A percentile compares a stretch with the other conserved stretches of the same genome.
phyloP scores from a whole-genome alignment of 2,113 vertebrate genomes.

The Hystrix cristata region DNA sequence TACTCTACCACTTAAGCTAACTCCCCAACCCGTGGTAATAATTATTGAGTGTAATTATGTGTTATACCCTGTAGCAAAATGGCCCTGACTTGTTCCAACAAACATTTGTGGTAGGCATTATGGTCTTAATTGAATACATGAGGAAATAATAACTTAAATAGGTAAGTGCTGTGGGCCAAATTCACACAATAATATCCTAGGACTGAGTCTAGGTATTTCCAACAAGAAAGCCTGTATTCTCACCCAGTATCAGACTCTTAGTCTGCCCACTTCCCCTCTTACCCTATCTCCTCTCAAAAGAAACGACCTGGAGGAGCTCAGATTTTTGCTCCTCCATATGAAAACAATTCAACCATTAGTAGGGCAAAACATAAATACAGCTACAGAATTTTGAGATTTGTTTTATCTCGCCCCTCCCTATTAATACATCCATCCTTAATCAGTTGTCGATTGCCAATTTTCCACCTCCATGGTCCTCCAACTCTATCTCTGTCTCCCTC shows the following conservation, averaged over 20 bases:
- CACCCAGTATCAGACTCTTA: accelerated
- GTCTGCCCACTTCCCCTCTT: accelerated
- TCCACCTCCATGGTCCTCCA: accelerated
- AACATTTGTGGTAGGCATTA: neutral
- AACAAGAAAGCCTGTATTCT: neutral
- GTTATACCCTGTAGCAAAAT: neutral
- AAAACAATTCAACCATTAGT: neutral
- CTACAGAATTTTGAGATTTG: neutral
- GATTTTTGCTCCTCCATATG: neutral
- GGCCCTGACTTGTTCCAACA: slow-evolving; percentile 6
- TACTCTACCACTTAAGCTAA: too few relatives aligned
- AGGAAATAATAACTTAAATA: neutral
- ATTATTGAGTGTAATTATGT: neutral
- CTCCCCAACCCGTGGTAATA: too few relatives aligned
- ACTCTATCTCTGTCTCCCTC: neutral
- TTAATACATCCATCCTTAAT: neutral
- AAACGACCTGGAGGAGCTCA: neutral
- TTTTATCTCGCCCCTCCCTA: neutral
- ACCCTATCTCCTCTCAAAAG: neutral
- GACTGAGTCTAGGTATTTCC: neutral
- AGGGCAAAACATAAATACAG: neutral
- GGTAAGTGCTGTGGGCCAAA: neutral
- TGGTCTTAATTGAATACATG: neutral
- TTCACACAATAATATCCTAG: neutral
- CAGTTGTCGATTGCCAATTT: neutral